Percentiles rank a stretch among this genome's conserved stretches.
These are phyloP conservation scores for Didymodactylos carnosus DNA, from an alignment of 2,888 invertebrate species.

Conservation along the genomic window DNA sequence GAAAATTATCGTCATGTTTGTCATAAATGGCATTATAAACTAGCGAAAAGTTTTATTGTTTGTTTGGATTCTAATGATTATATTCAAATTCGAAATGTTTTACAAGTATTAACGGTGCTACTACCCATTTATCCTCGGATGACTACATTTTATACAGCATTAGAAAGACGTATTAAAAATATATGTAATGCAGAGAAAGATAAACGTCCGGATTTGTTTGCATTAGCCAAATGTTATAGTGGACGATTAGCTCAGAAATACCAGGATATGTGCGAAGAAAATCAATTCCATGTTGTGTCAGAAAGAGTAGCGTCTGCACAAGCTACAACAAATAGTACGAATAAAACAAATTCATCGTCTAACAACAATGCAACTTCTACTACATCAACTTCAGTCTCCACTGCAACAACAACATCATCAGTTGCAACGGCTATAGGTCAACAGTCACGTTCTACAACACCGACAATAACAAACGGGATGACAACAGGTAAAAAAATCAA, in stretches of 20 bases:
- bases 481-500: no score
- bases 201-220: slow-evolving; percentile 73
- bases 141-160: slow-evolving; percentile 63
- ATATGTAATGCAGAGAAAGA: slow-evolving; percentile 78
- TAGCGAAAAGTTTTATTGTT: slow-evolving; percentile 59
- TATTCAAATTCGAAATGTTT: slow-evolving; percentile 80
- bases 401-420: no score
- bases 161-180: slow-evolving; percentile 75
- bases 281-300: slow-evolving; percentile 53
- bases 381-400: no score
- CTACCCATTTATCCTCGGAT: slow-evolving; percentile 69
- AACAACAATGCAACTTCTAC: no score
- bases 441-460: no score
- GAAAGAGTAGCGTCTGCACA: neutral
- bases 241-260: slow-evolving; percentile 64
- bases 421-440: no score
- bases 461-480: no score
- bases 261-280: slow-evolving; percentile 63
- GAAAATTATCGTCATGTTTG: slow-evolving; percentile 68
- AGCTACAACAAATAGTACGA: neutral
- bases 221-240: slow-evolving; percentile 55
- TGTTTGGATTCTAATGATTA: slow-evolving; percentile 89
- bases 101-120: slow-evolving; percentile 65
- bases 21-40: slow-evolving; percentile 96
- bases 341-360: neutral